Conservation (phyloP, 2,888 invertebrate genomes). For the Patella ulyssiponensis region DNA sequence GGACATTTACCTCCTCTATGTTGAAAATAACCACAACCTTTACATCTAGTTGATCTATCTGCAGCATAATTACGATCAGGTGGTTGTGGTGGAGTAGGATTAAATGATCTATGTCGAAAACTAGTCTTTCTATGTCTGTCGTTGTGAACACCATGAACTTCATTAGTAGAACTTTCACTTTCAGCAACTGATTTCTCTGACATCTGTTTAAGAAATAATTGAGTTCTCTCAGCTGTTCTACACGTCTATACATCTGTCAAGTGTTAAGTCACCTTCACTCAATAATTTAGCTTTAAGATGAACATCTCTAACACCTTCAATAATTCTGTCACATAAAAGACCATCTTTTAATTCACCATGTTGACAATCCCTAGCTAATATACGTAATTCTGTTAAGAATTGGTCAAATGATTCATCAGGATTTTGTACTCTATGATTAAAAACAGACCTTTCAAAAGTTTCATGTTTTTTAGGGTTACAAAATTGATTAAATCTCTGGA, state of each 20-base stretch:
- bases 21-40: constrained; percentile 10
- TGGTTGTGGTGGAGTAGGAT: background rate
- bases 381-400: constrained; percentile 10
- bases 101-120: background rate
- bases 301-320: background rate
- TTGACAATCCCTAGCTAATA: constrained; percentile 13
- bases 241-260: constrained; percentile 9
- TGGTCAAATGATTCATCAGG: constrained; percentile 21
- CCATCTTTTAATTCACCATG: constrained; percentile 23
- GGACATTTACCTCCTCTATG: constrained; percentile 20
- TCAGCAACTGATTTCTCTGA: background rate
- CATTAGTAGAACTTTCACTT: background rate
- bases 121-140: background rate
- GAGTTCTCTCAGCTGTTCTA: constrained; percentile 3
- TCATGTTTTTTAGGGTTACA: constrained; percentile 17
- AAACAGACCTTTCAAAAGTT: constrained; percentile 1
- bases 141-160: background rate
- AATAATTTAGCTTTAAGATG: constrained; percentile 5
- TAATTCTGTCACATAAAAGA: constrained; percentile 20
- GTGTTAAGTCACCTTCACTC: constrained; percentile 1
- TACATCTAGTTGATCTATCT: background rate
- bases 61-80: background rate
- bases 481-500: background rate
- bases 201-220: background rate
- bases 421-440: constrained; percentile 10